Base-by-base conservation (phyloP, 2,888 invertebrate species). In the Homarus gammarus region DNA sequence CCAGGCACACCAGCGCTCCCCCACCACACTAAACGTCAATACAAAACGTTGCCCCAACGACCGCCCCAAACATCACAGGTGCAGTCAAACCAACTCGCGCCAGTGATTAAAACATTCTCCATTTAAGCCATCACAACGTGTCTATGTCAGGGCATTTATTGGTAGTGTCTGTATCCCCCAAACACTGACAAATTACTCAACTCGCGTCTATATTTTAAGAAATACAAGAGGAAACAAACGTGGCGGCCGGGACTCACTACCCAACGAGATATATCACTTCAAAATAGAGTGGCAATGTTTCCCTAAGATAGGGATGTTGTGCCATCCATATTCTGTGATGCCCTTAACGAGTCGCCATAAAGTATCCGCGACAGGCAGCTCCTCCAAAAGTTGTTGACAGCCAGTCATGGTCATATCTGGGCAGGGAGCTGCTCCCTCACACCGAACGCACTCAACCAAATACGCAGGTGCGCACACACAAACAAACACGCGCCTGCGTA, bases 241-340 rank as follows among this genome's bases (percentile, higher is more conserved):
- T 12, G 44, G 44, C 44, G 44, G 44, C 6, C 44, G 44, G 44
- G 44, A 44, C 56, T 18, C 15, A 56, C 5, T 8, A 44, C 12
- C 44, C 5, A n/a, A n/a, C 44, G 68, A 18, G 68, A 68, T 68
- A n/a, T 22, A 68, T 68, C 33, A 33, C 27, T 22, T 68, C 33
- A 33, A 68, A 33, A 8, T n/a, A 10, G 22, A 72, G 72, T 72
- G 72, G 72, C 22, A 33, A 31, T 5, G 72, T 78, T 51, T 51
- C 78, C 10, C 51, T 51, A 51, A 78, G 51, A 78, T 51, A 78
- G 78, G 51, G n/a, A 31, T 51, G 27, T 8, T 27, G 40, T 22
- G 33, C 51, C 44, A 78, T 78, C 78, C 31, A 51, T 78, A 78
- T 78, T 36, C 78, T 51, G 15, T 78, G 51, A 78, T 51, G 51